phyloP scores from a whole-genome alignment of 2,888 invertebrate species.

The Lapara coniferarum region DNA sequence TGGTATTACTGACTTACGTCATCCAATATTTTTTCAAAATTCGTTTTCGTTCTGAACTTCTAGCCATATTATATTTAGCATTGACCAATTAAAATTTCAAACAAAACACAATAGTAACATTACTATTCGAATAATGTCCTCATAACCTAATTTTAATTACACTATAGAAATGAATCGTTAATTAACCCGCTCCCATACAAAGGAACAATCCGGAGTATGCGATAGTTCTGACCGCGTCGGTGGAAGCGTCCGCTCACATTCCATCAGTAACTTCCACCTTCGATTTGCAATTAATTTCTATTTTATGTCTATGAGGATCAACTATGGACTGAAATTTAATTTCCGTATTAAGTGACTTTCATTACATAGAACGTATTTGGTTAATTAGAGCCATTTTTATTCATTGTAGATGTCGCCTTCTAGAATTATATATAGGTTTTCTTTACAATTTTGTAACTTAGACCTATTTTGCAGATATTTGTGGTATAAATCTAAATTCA shows the following conservation, averaged over 20 bases:
- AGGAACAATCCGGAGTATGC: slow-evolving; percentile 24
- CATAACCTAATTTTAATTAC: not conserved
- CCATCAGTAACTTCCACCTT: slow-evolving; percentile 16
- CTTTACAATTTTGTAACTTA: not conserved
- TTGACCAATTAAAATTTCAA: too few relatives aligned
- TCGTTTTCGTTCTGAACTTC: too few relatives aligned
- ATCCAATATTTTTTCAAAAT: too few relatives aligned
- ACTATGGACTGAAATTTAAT: not conserved
- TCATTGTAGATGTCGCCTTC: too few relatives aligned
- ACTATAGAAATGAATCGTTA: slow-evolving; percentile 20
- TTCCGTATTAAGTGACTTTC: not conserved
- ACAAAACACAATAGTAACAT: too few relatives aligned
- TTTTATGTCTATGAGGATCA: slow-evolving; percentile 1
- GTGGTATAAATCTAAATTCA: too few relatives aligned
- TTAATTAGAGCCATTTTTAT: too few relatives aligned
- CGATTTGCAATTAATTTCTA: slow-evolving; percentile 23
- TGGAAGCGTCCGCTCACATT: slow-evolving; percentile 12
- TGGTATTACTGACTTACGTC: too few relatives aligned
- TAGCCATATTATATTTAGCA: too few relatives aligned
- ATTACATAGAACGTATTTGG: not conserved
- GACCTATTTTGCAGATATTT: not conserved
- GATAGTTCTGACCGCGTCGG: not conserved
- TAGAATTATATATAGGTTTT: too few relatives aligned
- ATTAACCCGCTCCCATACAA: slow-evolving; percentile 26
- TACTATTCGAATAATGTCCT: too few relatives aligned